A percentile compares a stretch with the other conserved stretches of the same genome.
phyloP scores from a whole-genome alignment of 1,140 invertebrate genomes.

The Drosophila ambigua region DNA sequence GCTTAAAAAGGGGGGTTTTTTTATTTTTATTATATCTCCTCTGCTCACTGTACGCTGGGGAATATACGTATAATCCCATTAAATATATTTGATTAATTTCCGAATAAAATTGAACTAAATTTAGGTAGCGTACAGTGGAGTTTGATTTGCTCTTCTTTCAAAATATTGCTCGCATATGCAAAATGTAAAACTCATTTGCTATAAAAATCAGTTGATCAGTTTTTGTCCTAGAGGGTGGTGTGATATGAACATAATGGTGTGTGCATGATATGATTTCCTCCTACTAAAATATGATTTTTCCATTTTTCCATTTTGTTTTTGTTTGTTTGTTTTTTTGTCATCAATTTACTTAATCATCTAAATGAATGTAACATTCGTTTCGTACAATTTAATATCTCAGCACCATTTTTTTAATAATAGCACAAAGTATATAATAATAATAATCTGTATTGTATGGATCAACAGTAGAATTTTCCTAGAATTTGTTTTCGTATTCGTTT shows the following conservation, averaged over 20 bases:
- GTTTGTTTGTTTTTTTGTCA: slow-evolving; percentile 19
- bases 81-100: not conserved
- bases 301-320: not conserved
- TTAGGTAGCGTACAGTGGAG: slow-evolving; percentile 2
- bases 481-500: slow-evolving; percentile 15
- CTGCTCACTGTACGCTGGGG: slow-evolving; percentile 11
- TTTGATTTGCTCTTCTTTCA: slow-evolving; percentile 14
- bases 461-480: slow-evolving; percentile 57
- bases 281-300: slow-evolving; percentile 49
- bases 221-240: slow-evolving; percentile 36
- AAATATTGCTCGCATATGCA: slow-evolving; percentile 51
- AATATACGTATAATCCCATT: too few relatives aligned
- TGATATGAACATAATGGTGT: slow-evolving; percentile 57
- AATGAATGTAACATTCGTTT: slow-evolving; percentile 68
- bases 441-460: slow-evolving; percentile 26
- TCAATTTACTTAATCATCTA: slow-evolving; percentile 50
- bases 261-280: slow-evolving; percentile 42
- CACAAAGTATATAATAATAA: slow-evolving; percentile 48
- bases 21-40: not conserved
- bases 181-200: slow-evolving; percentile 60
- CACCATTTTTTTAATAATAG: slow-evolving; percentile 64
- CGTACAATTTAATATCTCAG: slow-evolving; percentile 67
- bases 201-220: slow-evolving; percentile 34
- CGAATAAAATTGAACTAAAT: slow-evolving; percentile 9
- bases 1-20: slow-evolving; percentile 22